Base-by-base conservation (phyloP, 2,113 vertebrate genomes). In the Elanus axillaris region DNA sequence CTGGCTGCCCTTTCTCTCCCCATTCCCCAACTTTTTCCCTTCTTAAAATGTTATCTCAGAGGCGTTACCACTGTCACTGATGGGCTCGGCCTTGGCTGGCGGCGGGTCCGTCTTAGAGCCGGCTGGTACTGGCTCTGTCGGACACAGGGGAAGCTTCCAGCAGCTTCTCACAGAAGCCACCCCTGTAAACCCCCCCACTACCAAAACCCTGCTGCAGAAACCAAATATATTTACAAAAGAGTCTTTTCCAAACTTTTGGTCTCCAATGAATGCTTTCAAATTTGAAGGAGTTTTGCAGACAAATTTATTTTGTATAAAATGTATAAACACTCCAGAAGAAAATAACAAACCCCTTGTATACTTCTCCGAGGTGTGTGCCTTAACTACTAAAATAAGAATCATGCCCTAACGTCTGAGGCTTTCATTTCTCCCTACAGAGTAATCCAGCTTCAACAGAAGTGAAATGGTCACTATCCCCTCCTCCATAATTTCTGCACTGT, bases 331-430 rank as follows among this genome's bases (percentile, higher is more conserved):
- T 59, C 5, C 29, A 74, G 50, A 92, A 81, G 32, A 64, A 88
- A 73, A 81, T 0, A 50, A 43, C 8, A 58, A 76, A 68, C 11
- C 26, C 36, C 9, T 63, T 81, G 29, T 19, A 26, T 34, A 19
- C 3, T 36, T 42, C 53, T 95, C 32, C 0, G 3, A 68, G 32
- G 13, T 0, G 0, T 23, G 16, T 55, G 16, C 32, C 47, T 34
- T 56, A 62, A 53, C 38, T 56, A 72, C 20, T 67, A 59, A 76
- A 86, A 52, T 26, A 78, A 74, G 40, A 64, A 60, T 43, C 21
- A 72, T 84, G 25, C 4, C 18, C 13, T 50, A 72, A 74, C 9
- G 74, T 73, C 64, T 52, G 22, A 64, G 20, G 60, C 53, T 62
- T 38, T 48, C 0, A 14, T 78, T 88, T 86, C 86, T 59, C 68